Conservation (phyloP, 2,888 invertebrate genomes). For the Rhamphomyia laevipes region DNA sequence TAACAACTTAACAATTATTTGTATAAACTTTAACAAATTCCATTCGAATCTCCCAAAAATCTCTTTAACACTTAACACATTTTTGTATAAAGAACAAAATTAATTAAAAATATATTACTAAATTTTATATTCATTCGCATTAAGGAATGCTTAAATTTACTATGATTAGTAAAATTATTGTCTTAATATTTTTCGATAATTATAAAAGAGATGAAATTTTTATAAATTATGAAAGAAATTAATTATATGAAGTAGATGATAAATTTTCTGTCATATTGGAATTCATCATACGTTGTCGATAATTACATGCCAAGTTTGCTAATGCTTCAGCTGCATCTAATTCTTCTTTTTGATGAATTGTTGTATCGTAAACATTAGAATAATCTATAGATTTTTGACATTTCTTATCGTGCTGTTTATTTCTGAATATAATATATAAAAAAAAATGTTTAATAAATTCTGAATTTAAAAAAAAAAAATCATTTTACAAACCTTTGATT, state of each 20-base stretch:
- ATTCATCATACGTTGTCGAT: conserved; percentile 30
- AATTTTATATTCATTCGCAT: no score
- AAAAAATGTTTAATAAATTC: not conserved
- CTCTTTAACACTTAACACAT: no score
- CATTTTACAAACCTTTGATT: conserved; percentile 24
- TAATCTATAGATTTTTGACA: conserved; percentile 8
- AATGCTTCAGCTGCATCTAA: conserved; percentile 65
- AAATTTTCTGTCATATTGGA: not conserved
- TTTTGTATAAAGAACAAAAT: no score
- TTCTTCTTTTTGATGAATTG: conserved; percentile 54
- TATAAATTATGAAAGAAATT: no score
- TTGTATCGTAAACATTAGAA: conserved; percentile 11
- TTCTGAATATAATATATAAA: conserved; percentile 18
- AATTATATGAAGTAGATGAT: no score
- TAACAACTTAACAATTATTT: no score
- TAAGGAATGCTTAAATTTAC: no score
- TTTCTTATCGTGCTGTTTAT: conserved; percentile 23
- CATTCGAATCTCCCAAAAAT: no score
- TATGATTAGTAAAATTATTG: not conserved
- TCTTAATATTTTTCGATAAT: not conserved
- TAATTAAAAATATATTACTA: no score
- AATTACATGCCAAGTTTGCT: conserved; percentile 49
- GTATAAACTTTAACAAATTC: no score
- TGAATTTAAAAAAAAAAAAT: not conserved
- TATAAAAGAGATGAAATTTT: not conserved